Conservation (phyloP, 2,113 vertebrate genomes). For the Zeus faber region DNA sequence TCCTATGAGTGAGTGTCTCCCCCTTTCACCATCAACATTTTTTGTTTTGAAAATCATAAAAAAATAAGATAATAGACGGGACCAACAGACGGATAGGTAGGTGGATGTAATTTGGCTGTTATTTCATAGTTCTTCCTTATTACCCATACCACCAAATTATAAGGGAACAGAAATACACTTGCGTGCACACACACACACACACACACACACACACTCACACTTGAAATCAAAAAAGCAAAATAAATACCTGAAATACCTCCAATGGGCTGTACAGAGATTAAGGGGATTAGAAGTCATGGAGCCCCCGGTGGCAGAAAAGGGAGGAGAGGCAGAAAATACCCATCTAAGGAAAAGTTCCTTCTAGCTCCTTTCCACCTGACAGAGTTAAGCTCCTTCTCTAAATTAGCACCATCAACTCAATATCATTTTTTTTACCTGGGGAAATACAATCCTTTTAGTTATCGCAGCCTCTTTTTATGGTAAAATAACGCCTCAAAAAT, state of each 20-base stretch:
- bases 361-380: slow-evolving; percentile 38
- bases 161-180: not conserved
- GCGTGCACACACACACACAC: not conserved
- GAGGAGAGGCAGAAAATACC: too few species aligned
- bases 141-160: too few species aligned
- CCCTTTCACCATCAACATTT: too few species aligned
- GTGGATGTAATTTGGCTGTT: too few species aligned
- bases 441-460: not conserved
- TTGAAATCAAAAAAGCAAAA: slow-evolving; percentile 36
- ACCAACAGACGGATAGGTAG: too few species aligned
- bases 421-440: not conserved
- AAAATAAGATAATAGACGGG: too few species aligned
- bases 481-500: too few species aligned
- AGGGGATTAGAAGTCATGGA: slow-evolving; percentile 60
- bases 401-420: slow-evolving; percentile 17
- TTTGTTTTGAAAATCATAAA: too few species aligned
- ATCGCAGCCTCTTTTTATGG: not conserved
- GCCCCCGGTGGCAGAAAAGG: slow-evolving; percentile 36
- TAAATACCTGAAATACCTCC: slow-evolving; percentile 49
- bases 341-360: slow-evolving; percentile 35
- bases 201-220: not conserved
- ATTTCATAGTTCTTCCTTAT: too few species aligned
- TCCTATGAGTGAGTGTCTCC: too few species aligned
- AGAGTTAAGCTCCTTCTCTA: slow-evolving; percentile 31
- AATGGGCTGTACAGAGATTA: slow-evolving; percentile 51